Conservation (phyloP, 2,888 invertebrate species). For the Beris chalybata region DNA sequence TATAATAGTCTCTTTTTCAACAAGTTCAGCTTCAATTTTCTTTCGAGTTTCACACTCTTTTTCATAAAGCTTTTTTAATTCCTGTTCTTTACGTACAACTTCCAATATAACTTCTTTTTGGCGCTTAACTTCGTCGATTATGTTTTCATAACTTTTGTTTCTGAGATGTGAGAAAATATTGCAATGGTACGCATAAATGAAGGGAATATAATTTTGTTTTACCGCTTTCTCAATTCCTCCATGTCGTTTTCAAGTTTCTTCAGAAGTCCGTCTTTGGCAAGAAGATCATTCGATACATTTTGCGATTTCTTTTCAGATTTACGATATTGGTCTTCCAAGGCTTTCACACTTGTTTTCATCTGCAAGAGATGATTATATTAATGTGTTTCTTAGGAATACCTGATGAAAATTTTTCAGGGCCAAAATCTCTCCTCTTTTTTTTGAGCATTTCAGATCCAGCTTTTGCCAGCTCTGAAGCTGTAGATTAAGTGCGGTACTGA, state of each 20-base stretch:
- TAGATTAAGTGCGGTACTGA: too few relatives aligned
- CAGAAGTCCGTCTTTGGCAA: constrained; percentile 17
- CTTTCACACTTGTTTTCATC: constrained; percentile 20
- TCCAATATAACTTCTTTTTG: constrained; percentile 30
- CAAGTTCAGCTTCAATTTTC: constrained; percentile 22
- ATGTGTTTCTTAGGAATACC: neutral
- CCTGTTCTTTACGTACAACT: constrained; percentile 28
- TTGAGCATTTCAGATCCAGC: too few relatives aligned
- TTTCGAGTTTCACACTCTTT: constrained; percentile 28
- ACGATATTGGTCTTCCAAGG: constrained; percentile 20
- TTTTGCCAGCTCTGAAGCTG: too few relatives aligned
- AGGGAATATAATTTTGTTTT: neutral
- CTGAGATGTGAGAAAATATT: neutral
- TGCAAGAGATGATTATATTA: neutral
- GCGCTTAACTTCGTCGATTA: constrained; percentile 29
- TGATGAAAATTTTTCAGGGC: neutral
- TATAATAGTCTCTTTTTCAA: constrained; percentile 24
- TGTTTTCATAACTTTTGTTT: constrained; percentile 23
- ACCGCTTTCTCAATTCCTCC: constrained; percentile 24
- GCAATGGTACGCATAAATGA: neutral
- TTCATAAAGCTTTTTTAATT: constrained; percentile 23
- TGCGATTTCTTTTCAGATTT: constrained; percentile 25
- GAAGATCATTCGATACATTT: constrained; percentile 14
- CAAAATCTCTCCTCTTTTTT: too few relatives aligned
- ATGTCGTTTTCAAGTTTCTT: constrained; percentile 34